Evolutionary conservation across 2,113 vertebrate genomes (phyloP).

Genomic region (Ailurus styani): DNA sequence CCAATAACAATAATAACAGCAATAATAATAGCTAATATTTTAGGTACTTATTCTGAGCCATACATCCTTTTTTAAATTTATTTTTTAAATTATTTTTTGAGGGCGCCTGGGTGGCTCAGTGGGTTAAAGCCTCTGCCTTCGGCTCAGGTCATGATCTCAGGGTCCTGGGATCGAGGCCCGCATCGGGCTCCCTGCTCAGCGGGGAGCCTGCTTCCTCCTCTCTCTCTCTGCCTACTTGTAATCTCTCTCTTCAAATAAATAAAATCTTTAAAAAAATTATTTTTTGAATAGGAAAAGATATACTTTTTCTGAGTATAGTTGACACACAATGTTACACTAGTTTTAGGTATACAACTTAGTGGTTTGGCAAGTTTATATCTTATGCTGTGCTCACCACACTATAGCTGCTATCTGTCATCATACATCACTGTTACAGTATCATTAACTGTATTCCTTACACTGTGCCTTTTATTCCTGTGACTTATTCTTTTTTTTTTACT

Average conservation of each 20-base stretch:
- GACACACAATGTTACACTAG: background rate
- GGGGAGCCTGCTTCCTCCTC: too few species aligned
- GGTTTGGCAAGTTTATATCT: background rate
- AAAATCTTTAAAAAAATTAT: too few species aligned
- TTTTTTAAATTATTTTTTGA: background rate
- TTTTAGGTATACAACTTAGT: background rate
- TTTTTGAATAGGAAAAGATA: background rate
- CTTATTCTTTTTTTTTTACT: background rate
- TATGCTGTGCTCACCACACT: background rate
- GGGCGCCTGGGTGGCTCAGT: too few species aligned
- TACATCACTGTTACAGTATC: background rate
- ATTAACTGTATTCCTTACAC: background rate
- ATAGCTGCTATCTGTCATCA: background rate
- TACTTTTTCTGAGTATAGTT: background rate
- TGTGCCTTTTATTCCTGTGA: background rate
- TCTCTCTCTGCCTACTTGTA: too few species aligned
- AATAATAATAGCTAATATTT: background rate
- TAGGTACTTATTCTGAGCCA: background rate
- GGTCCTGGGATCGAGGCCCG: too few species aligned
- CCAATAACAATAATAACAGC: background rate
- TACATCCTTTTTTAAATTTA: background rate
- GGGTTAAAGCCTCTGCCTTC: too few species aligned
- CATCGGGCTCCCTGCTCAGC: too few species aligned
- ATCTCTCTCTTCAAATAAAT: too few species aligned
- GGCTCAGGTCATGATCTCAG: too few species aligned